Evolutionary conservation across 2,888 invertebrate genomes (phyloP).

Genomic region (Scaptomyza tumidula): DNA sequence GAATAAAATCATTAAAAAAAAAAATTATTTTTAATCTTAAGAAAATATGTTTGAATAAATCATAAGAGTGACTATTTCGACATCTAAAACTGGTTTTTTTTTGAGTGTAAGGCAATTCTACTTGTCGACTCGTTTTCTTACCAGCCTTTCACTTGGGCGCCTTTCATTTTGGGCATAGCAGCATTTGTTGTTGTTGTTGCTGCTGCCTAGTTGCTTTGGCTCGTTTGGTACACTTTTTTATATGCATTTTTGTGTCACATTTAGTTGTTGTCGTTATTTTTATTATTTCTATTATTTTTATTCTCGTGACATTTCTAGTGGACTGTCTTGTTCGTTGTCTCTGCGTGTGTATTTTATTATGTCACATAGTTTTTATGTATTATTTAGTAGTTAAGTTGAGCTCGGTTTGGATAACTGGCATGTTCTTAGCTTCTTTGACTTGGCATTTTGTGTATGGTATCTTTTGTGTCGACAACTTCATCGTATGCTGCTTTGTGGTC

Average conservation of each 20-base stretch:
- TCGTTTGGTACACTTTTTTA: constrained; percentile 55
- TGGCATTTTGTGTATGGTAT: constrained; percentile 45
- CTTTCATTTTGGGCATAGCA: constrained; percentile 32
- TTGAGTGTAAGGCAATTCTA: constrained; percentile 2
- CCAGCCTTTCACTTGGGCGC: constrained; percentile 45
- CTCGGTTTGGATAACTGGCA: constrained; percentile 28
- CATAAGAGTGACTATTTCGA: no score
- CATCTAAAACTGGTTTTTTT: background rate
- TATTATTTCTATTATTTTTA: constrained; percentile 72
- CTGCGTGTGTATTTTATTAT: constrained; percentile 53
- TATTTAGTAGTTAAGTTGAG: constrained; percentile 57
- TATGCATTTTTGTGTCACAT: constrained; percentile 69
- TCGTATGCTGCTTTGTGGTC: constrained; percentile 33
- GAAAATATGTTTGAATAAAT: no score
- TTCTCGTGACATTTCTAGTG: constrained; percentile 67
- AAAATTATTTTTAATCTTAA: no score
- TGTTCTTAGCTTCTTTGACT: constrained; percentile 26
- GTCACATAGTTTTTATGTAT: constrained; percentile 80
- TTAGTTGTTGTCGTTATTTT: constrained; percentile 67
- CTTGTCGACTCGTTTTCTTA: constrained; percentile 28
- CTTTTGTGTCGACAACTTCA: constrained; percentile 34
- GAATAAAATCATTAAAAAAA: no score
- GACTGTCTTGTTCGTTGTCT: constrained; percentile 21
- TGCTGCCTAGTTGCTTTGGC: constrained; percentile 19
- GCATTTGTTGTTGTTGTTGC: constrained; percentile 8